Evolutionary conservation across 2,888 invertebrate genomes (phyloP).

Genomic region (Noctua pronuba): DNA sequence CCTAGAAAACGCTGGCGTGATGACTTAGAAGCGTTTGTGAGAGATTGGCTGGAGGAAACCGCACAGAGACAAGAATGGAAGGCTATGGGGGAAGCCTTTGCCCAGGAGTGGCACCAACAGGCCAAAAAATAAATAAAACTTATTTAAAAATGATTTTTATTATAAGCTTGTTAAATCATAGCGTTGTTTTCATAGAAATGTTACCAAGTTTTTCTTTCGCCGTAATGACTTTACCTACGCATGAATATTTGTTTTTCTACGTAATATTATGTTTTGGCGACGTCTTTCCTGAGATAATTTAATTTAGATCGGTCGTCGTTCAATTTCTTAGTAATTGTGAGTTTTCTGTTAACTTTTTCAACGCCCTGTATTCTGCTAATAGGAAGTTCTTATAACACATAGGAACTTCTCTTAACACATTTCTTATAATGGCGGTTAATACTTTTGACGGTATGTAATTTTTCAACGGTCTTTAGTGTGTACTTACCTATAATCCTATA

Average conservation of each 20-base stretch:
- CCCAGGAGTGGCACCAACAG: too few relatives aligned
- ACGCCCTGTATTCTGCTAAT: not conserved
- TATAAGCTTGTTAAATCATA: not conserved
- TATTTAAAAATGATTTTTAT: too few relatives aligned
- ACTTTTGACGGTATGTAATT: not conserved
- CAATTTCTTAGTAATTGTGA: constrained; percentile 18
- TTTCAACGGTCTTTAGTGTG: not conserved
- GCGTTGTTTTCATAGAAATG: not conserved
- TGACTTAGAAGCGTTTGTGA: too few relatives aligned
- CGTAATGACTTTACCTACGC: not conserved
- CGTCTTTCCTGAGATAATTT: not conserved
- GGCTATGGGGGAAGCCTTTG: too few relatives aligned
- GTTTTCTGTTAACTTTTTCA: not conserved
- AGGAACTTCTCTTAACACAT: not conserved
- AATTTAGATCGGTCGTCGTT: constrained; percentile 5
- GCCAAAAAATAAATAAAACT: too few relatives aligned
- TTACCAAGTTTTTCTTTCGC: constrained; percentile 7
- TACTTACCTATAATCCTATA: not conserved
- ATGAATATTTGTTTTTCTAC: constrained; percentile 23
- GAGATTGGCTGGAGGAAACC: too few relatives aligned
- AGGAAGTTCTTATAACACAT: not conserved
- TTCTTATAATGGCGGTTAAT: not conserved
- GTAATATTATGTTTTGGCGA: constrained; percentile 4
- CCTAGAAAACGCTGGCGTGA: too few relatives aligned
- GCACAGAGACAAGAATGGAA: too few relatives aligned